A percentile compares a stretch with the other conserved stretches of the same genome.
Conservation (phyloP, 2,888 invertebrate species). For the Mesorhabditis belari region DNA sequence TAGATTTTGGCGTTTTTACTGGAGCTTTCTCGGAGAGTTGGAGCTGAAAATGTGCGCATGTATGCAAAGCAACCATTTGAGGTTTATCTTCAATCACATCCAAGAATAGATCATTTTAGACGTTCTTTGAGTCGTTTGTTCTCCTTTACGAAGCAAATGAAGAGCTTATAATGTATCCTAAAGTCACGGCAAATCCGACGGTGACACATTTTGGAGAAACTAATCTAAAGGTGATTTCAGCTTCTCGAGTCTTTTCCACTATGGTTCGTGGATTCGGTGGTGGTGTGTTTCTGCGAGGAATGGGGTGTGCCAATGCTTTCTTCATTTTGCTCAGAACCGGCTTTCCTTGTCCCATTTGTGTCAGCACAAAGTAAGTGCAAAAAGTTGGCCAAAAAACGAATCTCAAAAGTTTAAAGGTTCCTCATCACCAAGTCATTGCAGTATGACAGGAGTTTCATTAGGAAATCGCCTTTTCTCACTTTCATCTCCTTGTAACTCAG, state of each 20-base stretch:
- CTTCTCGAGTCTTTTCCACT: constrained; percentile 7
- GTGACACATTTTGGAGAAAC: background rate
- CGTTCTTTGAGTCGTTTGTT: constrained; percentile 40
- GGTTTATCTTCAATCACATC: background rate
- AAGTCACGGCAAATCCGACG: background rate
- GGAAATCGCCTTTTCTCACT: background rate
- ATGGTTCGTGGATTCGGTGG: constrained; percentile 18
- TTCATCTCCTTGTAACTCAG: background rate
- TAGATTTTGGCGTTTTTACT: constrained; percentile 18
- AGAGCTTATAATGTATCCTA: constrained; percentile 8
- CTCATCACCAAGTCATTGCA: background rate
- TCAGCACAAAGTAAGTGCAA: constrained; percentile 6
- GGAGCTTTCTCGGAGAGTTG: constrained; percentile 60
- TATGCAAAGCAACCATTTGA: constrained; percentile 37
- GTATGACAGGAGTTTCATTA: background rate
- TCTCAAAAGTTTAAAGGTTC: background rate
- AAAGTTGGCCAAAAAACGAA: background rate
- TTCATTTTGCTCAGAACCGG: constrained; percentile 26
- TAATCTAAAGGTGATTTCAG: no score
- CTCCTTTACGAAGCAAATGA: constrained; percentile 23
- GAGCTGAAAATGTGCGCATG: constrained; percentile 56
- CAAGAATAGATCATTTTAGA: background rate
- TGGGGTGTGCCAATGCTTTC: constrained; percentile 37
- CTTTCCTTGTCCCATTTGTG: constrained; percentile 31
- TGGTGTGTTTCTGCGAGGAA: constrained; percentile 24